These are phyloP conservation scores for Picathartes gymnocephalus DNA, from an alignment of 2,113 vertebrate species.

Conservation along the genomic window DNA sequence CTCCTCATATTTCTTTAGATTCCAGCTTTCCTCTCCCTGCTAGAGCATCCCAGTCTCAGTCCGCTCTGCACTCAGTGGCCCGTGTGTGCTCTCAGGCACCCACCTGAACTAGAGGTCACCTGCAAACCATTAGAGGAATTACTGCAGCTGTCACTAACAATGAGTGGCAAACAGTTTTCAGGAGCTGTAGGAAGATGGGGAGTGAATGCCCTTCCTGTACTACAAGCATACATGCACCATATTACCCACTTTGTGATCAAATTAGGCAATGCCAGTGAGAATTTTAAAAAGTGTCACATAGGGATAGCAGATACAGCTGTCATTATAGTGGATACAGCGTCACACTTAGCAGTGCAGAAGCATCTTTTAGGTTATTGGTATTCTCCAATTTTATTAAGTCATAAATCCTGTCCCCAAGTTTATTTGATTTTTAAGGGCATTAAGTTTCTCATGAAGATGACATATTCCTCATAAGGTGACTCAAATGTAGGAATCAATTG, in stretches of 20 bases:
- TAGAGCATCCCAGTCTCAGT: neutral
- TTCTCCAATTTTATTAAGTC: neutral
- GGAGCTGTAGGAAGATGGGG: neutral
- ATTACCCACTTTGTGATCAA: neutral
- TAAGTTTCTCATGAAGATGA: neutral
- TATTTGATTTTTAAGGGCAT: neutral
- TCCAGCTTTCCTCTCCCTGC: neutral
- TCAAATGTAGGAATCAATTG: neutral
- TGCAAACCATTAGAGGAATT: neutral
- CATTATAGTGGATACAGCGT: no score
- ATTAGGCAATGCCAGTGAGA: neutral
- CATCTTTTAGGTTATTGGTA: neutral
- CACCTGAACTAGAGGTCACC: neutral
- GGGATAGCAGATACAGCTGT: neutral
- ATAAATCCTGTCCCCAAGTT: neutral
- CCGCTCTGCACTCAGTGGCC: neutral
- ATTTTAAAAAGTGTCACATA: neutral
- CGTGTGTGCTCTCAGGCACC: fast-evolving
- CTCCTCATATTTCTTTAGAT: neutral
- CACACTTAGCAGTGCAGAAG: neutral
- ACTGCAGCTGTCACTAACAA: neutral
- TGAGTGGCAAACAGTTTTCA: neutral
- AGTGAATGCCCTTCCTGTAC: neutral
- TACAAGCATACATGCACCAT: neutral
- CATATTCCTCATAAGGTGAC: neutral